Conservation (phyloP, 1,140 invertebrate genomes). For the Cotesia typhae region DNA sequence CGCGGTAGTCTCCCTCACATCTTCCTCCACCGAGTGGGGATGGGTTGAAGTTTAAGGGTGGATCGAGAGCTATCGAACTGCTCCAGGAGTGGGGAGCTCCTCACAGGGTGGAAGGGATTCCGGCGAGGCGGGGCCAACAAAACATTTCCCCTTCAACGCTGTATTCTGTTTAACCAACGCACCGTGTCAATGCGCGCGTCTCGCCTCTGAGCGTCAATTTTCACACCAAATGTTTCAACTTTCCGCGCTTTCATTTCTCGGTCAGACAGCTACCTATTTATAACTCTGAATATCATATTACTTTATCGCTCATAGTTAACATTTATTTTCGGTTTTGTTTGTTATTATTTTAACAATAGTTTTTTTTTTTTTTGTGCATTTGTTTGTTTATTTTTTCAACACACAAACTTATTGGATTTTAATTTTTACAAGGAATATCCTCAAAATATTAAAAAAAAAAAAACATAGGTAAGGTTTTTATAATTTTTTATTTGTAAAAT, state of each 20-base stretch:
- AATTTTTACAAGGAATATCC: too few relatives aligned
- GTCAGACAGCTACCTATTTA: too few relatives aligned
- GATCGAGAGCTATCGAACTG: slow-evolving; percentile 29
- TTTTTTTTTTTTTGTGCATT: too few relatives aligned
- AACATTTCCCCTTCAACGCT: slow-evolving; percentile 36
- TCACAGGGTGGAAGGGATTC: slow-evolving; percentile 20
- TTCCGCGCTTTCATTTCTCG: slow-evolving; percentile 44
- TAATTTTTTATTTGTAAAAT: too few relatives aligned
- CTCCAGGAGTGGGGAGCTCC: slow-evolving; percentile 25
- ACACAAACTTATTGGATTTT: too few relatives aligned
- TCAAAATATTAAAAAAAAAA: too few relatives aligned
- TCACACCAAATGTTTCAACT: slow-evolving; percentile 57
- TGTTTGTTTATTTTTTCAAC: too few relatives aligned
- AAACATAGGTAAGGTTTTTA: too few relatives aligned
- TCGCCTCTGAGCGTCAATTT: slow-evolving; percentile 58
- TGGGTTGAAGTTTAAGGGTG: slow-evolving; percentile 8
- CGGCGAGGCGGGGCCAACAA: slow-evolving; percentile 34
- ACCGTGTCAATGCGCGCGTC: slow-evolving; percentile 49
- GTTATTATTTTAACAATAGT: too few relatives aligned
- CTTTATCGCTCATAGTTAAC: too few relatives aligned
- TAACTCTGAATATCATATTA: too few relatives aligned
- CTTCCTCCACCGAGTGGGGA: slow-evolving; percentile 21
- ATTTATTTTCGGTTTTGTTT: too few relatives aligned
- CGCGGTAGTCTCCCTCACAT: slow-evolving; percentile 20
- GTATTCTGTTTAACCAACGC: slow-evolving; percentile 35